These are phyloP conservation scores for Diplazon laetatorius DNA, from an alignment of 2,888 invertebrate genomes.

Conservation along the genomic window DNA sequence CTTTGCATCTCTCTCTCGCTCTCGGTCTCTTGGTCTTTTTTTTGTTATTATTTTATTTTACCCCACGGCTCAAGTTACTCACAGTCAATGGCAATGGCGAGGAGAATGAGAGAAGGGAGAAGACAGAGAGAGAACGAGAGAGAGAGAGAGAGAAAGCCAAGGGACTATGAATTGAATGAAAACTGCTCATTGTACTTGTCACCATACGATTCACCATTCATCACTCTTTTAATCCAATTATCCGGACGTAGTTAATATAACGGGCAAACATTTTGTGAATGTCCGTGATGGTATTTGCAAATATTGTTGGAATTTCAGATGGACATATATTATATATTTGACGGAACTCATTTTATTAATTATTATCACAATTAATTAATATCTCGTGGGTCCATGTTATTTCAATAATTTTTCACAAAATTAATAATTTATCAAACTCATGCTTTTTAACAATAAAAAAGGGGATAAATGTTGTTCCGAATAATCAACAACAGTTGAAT, in stretches of 20 bases:
- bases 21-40: constrained; percentile 6
- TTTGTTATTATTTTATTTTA: constrained; percentile 53
- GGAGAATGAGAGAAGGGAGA: constrained; percentile 11
- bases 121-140: constrained; percentile 15
- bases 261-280: too few species aligned
- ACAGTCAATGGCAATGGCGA: constrained; percentile 38
- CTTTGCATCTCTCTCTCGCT: constrained; percentile 29
- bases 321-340: too few species aligned
- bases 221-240: constrained; percentile 55
- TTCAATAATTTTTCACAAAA: too few species aligned
- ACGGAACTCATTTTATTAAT: too few species aligned
- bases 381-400: too few species aligned
- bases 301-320: too few species aligned
- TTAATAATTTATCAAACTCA: too few species aligned
- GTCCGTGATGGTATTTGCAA: too few species aligned
- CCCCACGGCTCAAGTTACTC: constrained; percentile 44
- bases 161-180: constrained; percentile 45
- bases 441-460: too few species aligned
- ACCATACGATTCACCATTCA: constrained; percentile 57
- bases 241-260: background rate
- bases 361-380: too few species aligned
- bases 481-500: too few species aligned
- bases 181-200: constrained; percentile 59
- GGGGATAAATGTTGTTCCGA: too few species aligned
- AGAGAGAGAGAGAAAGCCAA: constrained; percentile 9